These are phyloP conservation scores for Leontopithecus rosalia DNA, from an alignment of 2,797 vertebrate genomes.

Conservation along the genomic window DNA sequence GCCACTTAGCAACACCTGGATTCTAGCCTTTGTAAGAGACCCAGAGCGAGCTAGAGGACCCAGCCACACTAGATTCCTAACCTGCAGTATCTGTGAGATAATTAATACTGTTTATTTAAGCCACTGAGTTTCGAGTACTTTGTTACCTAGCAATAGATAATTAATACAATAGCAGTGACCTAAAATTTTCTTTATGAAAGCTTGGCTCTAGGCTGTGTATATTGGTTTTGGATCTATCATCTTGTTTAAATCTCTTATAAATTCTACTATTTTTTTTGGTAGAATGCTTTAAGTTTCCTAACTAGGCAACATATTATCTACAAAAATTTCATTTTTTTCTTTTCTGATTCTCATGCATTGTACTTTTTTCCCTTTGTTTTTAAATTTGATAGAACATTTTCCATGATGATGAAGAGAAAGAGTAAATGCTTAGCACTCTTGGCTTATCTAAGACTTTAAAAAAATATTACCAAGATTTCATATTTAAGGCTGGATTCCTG, in stretches of 20 bases:
- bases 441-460: not conserved
- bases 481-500: not conserved
- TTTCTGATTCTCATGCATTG: not conserved
- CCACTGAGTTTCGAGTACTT: not conserved
- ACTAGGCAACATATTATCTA: not conserved
- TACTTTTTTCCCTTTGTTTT: not conserved
- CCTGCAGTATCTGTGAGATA: not conserved
- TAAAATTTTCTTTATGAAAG: not conserved
- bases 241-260: not conserved
- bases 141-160: not conserved
- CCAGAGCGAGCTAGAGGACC: not conserved
- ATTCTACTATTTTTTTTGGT: constrained; percentile 9
- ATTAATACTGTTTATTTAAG: not conserved
- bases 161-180: not conserved
- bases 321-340: not conserved
- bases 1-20: not conserved
- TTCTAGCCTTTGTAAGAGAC: not conserved
- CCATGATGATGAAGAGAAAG: not conserved
- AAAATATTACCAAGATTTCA: not conserved
- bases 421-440: not conserved
- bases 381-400: not conserved
- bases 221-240: not conserved
- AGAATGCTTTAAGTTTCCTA: not conserved
- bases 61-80: not conserved
- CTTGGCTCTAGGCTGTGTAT: not conserved